A percentile compares a stretch with the other conserved stretches of the same genome.
Conservation (phyloP, 1,140 invertebrate species). For the Nasonia longicornis region DNA sequence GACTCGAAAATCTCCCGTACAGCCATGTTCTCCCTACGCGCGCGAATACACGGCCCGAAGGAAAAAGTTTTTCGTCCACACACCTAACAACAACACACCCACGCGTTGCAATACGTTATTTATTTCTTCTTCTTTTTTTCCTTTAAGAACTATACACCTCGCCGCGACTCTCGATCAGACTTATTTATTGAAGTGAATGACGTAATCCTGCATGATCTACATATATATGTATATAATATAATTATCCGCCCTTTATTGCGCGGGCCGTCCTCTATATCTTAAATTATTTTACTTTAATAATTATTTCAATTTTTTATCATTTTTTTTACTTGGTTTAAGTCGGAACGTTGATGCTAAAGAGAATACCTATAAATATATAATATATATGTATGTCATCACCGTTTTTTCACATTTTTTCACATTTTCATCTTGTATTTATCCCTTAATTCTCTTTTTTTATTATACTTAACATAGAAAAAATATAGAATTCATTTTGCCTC, state of each 20-base stretch:
- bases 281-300: constrained; percentile 50
- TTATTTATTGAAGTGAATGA: constrained; percentile 60
- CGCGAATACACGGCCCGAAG: constrained; percentile 3
- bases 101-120: constrained; percentile 37
- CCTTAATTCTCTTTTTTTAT: constrained; percentile 49
- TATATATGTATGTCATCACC: constrained; percentile 63
- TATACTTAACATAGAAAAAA: constrained; percentile 69
- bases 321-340: constrained; percentile 52
- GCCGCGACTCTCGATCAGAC: constrained; percentile 54
- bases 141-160: constrained; percentile 40
- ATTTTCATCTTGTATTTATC: constrained; percentile 28
- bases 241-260: constrained; percentile 43
- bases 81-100: constrained; percentile 36
- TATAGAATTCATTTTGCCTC: constrained; percentile 67
- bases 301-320: constrained; percentile 46
- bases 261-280: constrained; percentile 46
- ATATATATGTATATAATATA: constrained; percentile 53
- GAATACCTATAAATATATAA: constrained; percentile 67
- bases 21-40: constrained; percentile 21
- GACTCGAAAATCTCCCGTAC: constrained; percentile 35
- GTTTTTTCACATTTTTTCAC: constrained; percentile 52
- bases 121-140: not conserved
- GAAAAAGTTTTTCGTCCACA: constrained; percentile 40
- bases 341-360: constrained; percentile 63
- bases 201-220: constrained; percentile 60